These are phyloP conservation scores for Protobothrops mucrosquamatus DNA, from an alignment of 2,113 vertebrate species.

Conservation along the genomic window DNA sequence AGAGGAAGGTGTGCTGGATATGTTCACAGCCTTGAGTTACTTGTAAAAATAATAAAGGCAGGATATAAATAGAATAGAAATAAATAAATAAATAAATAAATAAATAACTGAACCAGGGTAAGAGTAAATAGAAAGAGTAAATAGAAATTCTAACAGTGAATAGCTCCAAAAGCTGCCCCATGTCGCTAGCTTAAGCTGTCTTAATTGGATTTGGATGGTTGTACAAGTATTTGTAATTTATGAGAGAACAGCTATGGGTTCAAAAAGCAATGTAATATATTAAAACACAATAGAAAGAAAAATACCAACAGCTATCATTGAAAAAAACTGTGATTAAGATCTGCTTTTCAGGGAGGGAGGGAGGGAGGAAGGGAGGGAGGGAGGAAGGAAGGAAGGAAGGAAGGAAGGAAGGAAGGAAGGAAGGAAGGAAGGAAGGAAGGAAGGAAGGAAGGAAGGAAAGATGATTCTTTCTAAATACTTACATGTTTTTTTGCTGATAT, in stretches of 20 bases:
- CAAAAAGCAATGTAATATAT: neutral
- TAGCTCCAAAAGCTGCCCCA: neutral
- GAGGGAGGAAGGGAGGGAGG: constrained; percentile 10
- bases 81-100: too few species aligned
- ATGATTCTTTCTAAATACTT: neutral
- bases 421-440: constrained; percentile 20
- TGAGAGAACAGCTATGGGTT: neutral
- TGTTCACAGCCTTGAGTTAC: too few species aligned
- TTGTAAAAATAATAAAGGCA: too few species aligned
- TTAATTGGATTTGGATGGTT: neutral
- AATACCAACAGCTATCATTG: constrained; percentile 7
- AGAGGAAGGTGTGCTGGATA: too few species aligned
- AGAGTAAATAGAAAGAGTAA: constrained; percentile 12
- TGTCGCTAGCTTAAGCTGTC: neutral
- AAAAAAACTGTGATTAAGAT: neutral
- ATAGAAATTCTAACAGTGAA: constrained; percentile 8
- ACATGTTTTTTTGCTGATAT: constrained; percentile 25
- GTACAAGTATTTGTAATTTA: neutral
- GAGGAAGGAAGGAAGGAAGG: constrained; percentile 10
- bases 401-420: constrained; percentile 12
- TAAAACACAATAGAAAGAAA: neutral
- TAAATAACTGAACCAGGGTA: too few species aligned
- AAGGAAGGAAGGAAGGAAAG: constrained; percentile 17
- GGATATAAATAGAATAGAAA: too few species aligned
- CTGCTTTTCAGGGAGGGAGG: constrained; percentile 10